Percentiles rank a stretch among this genome's conserved stretches.
phyloP scores from a whole-genome alignment of 1,140 invertebrate genomes.

The Caligus rogercresseyi region DNA sequence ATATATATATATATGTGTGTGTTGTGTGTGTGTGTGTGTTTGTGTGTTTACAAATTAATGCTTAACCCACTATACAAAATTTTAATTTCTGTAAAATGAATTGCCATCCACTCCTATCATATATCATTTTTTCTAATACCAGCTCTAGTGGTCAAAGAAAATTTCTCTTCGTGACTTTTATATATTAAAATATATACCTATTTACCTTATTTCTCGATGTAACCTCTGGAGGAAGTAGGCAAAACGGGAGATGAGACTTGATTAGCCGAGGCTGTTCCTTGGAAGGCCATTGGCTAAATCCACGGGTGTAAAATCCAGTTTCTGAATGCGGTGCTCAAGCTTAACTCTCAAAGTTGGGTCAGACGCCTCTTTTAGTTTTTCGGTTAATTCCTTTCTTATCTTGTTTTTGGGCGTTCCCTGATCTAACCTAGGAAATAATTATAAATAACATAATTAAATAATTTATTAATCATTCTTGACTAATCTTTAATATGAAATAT shows the following conservation, averaged over 20 bases:
- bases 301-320: not conserved
- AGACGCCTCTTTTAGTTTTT: not conserved
- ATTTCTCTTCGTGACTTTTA: not conserved
- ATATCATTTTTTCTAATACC: too few species aligned
- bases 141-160: too few species aligned
- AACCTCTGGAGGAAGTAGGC: not conserved
- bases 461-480: not conserved
- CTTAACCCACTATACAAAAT: too few species aligned
- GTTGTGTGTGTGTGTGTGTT: too few species aligned
- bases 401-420: not conserved
- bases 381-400: not conserved
- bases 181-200: not conserved
- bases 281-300: not conserved
- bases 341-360: not conserved
- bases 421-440: not conserved
- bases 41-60: too few species aligned
- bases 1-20: too few species aligned
- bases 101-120: too few species aligned
- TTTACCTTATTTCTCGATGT: not conserved
- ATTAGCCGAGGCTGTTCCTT: not conserved
- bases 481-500: too few species aligned
- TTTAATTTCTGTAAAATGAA: too few species aligned
- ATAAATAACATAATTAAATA: not conserved
- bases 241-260: constrained; percentile 8
- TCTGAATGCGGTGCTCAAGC: not conserved